Evolutionary conservation across 2,797 vertebrate species (phyloP).

Genomic region (Danio tinwini): DNA sequence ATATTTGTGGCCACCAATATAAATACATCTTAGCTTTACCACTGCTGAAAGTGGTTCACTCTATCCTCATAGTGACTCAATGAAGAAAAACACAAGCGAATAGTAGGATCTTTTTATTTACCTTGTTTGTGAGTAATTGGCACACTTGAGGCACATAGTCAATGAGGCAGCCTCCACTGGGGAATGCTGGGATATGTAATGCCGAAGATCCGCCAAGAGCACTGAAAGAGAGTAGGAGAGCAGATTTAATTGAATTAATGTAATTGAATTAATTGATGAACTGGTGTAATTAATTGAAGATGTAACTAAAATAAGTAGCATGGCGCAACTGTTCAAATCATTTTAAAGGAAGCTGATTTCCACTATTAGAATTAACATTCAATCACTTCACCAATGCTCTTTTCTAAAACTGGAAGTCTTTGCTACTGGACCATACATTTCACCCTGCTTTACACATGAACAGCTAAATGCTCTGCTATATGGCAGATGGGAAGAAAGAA

Average conservation of each 20-base stretch:
- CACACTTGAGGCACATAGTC: conserved; percentile 98
- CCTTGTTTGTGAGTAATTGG: conserved; percentile 97
- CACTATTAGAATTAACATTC: too few species aligned
- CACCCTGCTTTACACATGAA: conserved; percentile 18
- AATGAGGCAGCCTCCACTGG: conserved; percentile 94
- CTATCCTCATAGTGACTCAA: conserved; percentile 11
- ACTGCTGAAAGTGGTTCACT: too few species aligned
- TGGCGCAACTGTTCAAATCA: too few species aligned
- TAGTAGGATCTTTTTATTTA: conserved; percentile 67
- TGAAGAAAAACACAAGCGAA: conserved; percentile 18
- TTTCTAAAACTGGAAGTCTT: background rate
- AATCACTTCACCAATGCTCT: too few species aligned
- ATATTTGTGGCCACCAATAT: too few species aligned
- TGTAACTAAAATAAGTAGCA: too few species aligned
- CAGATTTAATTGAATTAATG: too few species aligned
- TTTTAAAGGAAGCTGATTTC: too few species aligned
- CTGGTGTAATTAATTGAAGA: too few species aligned
- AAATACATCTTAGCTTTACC: too few species aligned
- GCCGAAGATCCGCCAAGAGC: conserved; percentile 95
- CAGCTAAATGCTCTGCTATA: conserved; percentile 1
- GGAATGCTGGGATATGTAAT: conserved; percentile 96
- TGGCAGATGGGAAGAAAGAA: background rate
- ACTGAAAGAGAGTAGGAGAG: conserved; percentile 72
- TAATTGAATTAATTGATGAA: too few species aligned
- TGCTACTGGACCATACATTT: background rate